Base-by-base conservation (phyloP, 2,113 vertebrate species). In the Todiramphus saurophagus region DNA sequence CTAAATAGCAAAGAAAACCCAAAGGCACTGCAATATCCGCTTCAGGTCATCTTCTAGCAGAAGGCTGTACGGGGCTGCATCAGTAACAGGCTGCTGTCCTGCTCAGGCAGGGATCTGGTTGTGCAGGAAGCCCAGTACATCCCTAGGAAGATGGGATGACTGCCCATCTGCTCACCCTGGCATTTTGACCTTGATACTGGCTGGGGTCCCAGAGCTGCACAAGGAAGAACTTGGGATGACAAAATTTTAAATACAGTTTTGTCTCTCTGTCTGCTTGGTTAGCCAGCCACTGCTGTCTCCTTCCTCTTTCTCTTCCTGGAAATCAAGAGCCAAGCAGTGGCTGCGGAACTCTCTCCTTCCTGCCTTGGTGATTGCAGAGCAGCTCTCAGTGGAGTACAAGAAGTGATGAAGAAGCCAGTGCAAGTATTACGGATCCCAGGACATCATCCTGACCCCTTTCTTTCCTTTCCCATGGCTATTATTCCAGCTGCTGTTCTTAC, bases 51-150 rank as follows among this genome's bases (percentile, higher is more conserved):
- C 15, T 80, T 82, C 48, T 33, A 46, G 19, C 1, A 1, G 64
- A 46, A 74, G 41, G 5, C 21, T 73, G 13, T 15, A 15, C 9
- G 9, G 39, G 37, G 8, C 28, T 72, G 14, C 51, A 63, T 43
- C 2, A 1, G 11, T 11, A n/a, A 41, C 0, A 2, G 33, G 31
- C 14, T 59, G 31, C 8, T 69, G 17, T 13, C 30, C 63, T 28
- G 0, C 2, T 10, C 0, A 1, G 20, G 44, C 50, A 62, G 23
- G 20, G 8, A 66, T n/a, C 7, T 46, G 9, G 14, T 20, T 63
- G 30, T 70, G 39, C 16, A 82, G 78, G 21, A 69, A 17, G 1
- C 11, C 24, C 41, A 58, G 51, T 17, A 4, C 37, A 78, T 41
- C 41, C 51, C 51, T 37, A 28, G 60, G 37, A 74, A 78, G 56